Percentiles rank a stretch among this genome's conserved stretches.
These are phyloP conservation scores for Rutpela maculata DNA, from an alignment of 2,888 invertebrate genomes.

Conservation along the genomic window DNA sequence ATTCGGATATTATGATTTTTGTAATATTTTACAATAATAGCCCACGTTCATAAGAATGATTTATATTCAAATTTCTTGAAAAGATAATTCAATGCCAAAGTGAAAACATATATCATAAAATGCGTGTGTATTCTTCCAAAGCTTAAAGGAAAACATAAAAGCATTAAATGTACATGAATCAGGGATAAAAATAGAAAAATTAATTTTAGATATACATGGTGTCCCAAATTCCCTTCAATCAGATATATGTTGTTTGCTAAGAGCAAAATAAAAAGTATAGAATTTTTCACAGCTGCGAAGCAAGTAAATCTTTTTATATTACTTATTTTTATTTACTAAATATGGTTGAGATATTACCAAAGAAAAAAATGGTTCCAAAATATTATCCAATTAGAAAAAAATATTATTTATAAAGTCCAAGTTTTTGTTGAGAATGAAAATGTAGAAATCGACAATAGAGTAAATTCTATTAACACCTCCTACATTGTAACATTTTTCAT, in stretches of 20 bases:
- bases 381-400: too few relatives aligned
- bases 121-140: slow-evolving; percentile 11
- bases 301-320: too few relatives aligned
- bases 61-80: not conserved
- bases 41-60: not conserved
- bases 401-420: too few relatives aligned
- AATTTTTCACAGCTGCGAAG: too few relatives aligned
- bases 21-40: not conserved
- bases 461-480: not conserved
- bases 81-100: not conserved
- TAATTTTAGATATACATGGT: slow-evolving; percentile 18
- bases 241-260: too few relatives aligned
- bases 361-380: too few relatives aligned
- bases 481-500: not conserved
- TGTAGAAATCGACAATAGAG: too few relatives aligned
- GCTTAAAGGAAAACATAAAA: slow-evolving; percentile 18
- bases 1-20: not conserved
- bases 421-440: too few relatives aligned
- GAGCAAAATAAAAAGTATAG: too few relatives aligned
- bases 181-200: slow-evolving; percentile 20
- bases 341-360: too few relatives aligned
- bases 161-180: slow-evolving; percentile 32
- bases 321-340: too few relatives aligned
- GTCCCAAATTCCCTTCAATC: too few relatives aligned
- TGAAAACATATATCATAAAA: not conserved